Base-by-base conservation (phyloP, 92 coral and sea anemone species). In the Porites lobata region DNA sequence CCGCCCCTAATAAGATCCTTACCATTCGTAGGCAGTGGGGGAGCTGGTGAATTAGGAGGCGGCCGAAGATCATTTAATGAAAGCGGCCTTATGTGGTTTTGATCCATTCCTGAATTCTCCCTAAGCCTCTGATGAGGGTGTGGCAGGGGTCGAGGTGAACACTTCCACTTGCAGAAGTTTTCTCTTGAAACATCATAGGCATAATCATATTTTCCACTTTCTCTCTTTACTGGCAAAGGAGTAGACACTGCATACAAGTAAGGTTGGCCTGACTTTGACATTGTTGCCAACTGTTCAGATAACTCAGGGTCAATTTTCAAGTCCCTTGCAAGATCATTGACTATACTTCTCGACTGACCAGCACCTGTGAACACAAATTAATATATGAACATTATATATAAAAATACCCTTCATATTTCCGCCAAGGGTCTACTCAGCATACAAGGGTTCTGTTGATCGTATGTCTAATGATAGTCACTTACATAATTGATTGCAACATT, bases 171-270 rank as follows among this genome's bases (percentile, higher is more conserved):
- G 79, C 15, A 9, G 1, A 26, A 47, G 19, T 65, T 32, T 6
- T 72, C n/a, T 10, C 58, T 86, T 26, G 9, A 17, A 24, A 12
- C 18, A 51, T 82, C 21, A 15, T 78, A 76, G 12, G 69, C 87
- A 7, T 76, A 83, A 75, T 54, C 26, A 6, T 75, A 75, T 62
- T 24, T 50, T 5, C 73, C 50, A 85, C 32, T 57, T 52, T 70
- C 66, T 9, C 70, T 64, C 1, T 8, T 12, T 4, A 38, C 0
- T 18, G 24, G 18, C 17, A 77, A 50, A 22, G 70, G 90, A 6
- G 94, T 82, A 1, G 98, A 91, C 69, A 95, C 90, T 1, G 98
- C 95, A 43, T 94, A 93, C 22, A 94, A 75, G 64, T 88, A 90
- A 6, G 94, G 78, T 24, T 77, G 87, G 20, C 84, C 65, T 9